These are phyloP conservation scores for Euglossa dilemma DNA, from an alignment of 1,140 invertebrate genomes.

Conservation along the genomic window DNA sequence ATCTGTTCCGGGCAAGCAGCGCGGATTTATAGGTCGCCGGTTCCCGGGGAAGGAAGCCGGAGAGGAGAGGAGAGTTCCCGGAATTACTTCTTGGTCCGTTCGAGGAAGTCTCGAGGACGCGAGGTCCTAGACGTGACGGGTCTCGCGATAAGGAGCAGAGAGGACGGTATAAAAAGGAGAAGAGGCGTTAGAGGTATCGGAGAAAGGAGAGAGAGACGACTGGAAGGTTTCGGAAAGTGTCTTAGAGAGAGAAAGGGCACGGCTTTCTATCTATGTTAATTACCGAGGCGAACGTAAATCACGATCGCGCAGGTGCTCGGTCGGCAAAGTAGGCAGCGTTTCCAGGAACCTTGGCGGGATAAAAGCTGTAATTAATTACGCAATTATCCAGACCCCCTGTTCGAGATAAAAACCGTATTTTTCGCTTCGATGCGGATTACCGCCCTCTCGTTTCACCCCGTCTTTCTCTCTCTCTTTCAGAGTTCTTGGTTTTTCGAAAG, in stretches of 20 bases:
- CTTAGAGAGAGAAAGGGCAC: constrained; percentile 8
- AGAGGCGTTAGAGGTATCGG: constrained; percentile 4
- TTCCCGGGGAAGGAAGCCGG: constrained; percentile 1
- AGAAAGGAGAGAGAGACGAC: neutral
- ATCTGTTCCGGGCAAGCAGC: neutral
- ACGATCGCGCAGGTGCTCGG: constrained; percentile 68
- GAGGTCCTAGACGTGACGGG: constrained; percentile 52
- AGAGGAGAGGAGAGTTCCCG: too few species aligned
- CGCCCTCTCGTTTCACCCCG: neutral
- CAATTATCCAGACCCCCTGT: constrained; percentile 71
- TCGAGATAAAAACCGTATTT: constrained; percentile 78
- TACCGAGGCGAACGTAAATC: constrained; percentile 69
- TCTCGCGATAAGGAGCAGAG: constrained; percentile 54
- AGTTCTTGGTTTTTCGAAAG: constrained; percentile 8
- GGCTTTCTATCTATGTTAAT: constrained; percentile 74
- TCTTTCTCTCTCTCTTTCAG: neutral
- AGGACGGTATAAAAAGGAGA: constrained; percentile 19
- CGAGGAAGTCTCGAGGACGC: constrained; percentile 6
- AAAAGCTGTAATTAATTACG: constrained; percentile 79
- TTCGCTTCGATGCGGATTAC: constrained; percentile 77
- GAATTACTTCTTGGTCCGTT: constrained; percentile 39
- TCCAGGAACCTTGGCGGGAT: constrained; percentile 62
- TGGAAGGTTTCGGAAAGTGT: neutral
- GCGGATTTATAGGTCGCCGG: constrained; percentile 15
- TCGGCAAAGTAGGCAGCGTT: constrained; percentile 63